A percentile compares a stretch with the other conserved stretches of the same genome.
Conservation (phyloP, 2,888 invertebrate species). For the Perdita meconis region DNA sequence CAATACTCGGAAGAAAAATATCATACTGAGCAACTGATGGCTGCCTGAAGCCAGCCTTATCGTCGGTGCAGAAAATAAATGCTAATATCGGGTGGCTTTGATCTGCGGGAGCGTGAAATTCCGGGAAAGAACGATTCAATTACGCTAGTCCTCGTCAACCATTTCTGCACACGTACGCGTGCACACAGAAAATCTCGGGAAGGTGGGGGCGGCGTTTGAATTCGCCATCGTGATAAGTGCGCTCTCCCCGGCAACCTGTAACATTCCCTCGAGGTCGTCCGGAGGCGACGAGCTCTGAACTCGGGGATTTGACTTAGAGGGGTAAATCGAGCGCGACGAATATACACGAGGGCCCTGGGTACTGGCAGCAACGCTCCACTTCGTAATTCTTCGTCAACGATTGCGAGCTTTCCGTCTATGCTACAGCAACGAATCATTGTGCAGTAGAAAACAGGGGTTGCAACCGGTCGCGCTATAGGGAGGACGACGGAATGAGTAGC, state of each 20-base stretch:
- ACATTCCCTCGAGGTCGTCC: constrained; percentile 50
- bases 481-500: neutral
- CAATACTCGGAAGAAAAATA: too few species aligned
- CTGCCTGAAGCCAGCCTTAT: neutral
- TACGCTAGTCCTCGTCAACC: constrained; percentile 43
- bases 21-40: too few species aligned
- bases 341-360: constrained; percentile 53
- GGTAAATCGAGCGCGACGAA: constrained; percentile 73
- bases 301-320: constrained; percentile 63
- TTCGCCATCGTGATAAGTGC: constrained; percentile 57
- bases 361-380: constrained; percentile 62
- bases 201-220: constrained; percentile 38
- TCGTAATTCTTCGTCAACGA: constrained; percentile 73
- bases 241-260: constrained; percentile 57
- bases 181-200: neutral
- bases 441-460: constrained; percentile 67
- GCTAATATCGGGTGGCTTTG: constrained; percentile 28
- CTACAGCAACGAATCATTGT: constrained; percentile 58
- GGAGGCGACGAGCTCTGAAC: constrained; percentile 64
- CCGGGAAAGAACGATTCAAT: constrained; percentile 47
- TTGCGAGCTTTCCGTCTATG: constrained; percentile 69
- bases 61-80: constrained; percentile 2
- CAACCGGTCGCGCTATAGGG: constrained; percentile 10
- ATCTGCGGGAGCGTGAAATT: constrained; percentile 22
- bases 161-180: constrained; percentile 27